Evolutionary conservation across 2,797 vertebrate species (phyloP).

Genomic region (Sarcophilus harrisii): DNA sequence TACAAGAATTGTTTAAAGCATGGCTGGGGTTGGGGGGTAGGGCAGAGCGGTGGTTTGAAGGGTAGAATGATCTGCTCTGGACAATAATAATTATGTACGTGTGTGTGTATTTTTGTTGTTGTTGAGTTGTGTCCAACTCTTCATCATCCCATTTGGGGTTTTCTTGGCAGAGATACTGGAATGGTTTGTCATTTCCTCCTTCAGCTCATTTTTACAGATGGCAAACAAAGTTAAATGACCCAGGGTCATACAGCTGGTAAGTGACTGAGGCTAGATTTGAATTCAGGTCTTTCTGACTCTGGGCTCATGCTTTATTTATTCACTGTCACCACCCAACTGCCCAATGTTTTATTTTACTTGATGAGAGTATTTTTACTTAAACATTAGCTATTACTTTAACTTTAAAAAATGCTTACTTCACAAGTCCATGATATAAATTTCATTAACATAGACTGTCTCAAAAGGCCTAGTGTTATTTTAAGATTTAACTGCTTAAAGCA

Average conservation of each 20-base stretch:
- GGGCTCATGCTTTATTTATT: not conserved
- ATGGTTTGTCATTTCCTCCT: not conserved
- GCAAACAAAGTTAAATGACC: not conserved
- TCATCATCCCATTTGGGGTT: not conserved
- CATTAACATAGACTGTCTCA: not conserved
- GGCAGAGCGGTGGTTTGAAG: not conserved
- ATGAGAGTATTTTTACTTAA: not conserved
- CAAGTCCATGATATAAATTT: not conserved
- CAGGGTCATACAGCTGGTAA: not conserved
- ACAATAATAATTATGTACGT: not conserved
- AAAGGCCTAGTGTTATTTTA: not conserved
- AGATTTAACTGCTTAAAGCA: not conserved
- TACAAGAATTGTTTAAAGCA: not conserved
- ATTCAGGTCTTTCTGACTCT: not conserved
- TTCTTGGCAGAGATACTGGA: not conserved
- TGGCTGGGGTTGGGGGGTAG: not conserved
- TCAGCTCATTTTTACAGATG: not conserved
- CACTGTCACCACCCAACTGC: not conserved
- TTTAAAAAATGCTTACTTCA: not conserved
- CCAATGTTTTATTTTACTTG: not conserved
- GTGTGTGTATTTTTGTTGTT: not conserved
- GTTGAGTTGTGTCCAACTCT: not conserved
- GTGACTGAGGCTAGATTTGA: not conserved
- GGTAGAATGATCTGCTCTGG: not conserved
- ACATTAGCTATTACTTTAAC: not conserved